Conservation (phyloP, 2,113 vertebrate species). For the Leucosticte australis region DNA sequence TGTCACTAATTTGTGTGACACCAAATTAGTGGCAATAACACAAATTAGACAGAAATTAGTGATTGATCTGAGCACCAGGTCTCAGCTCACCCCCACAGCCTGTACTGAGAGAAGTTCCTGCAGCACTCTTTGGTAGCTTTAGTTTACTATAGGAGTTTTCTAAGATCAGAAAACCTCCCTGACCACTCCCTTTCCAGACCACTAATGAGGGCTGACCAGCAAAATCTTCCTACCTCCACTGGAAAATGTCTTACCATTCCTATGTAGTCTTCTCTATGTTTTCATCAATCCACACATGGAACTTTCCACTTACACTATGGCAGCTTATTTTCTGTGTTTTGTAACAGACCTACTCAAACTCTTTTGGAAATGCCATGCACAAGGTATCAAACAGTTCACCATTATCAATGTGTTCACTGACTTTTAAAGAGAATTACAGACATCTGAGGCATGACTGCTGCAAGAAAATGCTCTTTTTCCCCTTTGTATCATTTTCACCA, state of each 20-base stretch:
- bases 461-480: background rate
- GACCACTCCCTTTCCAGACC: background rate
- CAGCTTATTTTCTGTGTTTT: background rate
- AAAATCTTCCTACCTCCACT: background rate
- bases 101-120: background rate
- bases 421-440: background rate
- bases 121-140: background rate
- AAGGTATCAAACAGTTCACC: background rate
- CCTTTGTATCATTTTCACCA: background rate
- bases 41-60: no score
- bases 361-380: background rate
- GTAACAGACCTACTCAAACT: background rate
- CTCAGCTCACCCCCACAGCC: background rate
- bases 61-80: no score
- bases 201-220: background rate
- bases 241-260: background rate
- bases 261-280: background rate
- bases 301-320: background rate
- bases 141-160: background rate
- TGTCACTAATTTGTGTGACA: background rate
- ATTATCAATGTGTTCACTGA: background rate
- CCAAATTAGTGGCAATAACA: no score
- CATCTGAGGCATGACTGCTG: background rate
- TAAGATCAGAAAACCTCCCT: background rate
- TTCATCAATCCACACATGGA: background rate